A percentile compares a stretch with the other conserved stretches of the same genome.
Conservation (phyloP, 2,113 vertebrate genomes). For the Lagopus leucura region DNA sequence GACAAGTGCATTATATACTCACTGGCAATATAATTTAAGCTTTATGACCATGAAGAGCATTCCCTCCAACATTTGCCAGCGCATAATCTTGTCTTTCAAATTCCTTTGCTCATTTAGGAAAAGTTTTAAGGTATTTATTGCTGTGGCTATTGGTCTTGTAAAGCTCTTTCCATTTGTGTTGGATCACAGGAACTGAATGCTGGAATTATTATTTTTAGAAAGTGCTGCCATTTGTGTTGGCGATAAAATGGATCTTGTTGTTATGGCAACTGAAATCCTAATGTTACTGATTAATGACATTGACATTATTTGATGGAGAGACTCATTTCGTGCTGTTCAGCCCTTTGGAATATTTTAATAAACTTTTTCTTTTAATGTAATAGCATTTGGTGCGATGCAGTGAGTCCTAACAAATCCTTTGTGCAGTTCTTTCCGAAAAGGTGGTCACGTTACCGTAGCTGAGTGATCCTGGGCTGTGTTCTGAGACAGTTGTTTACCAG, state of each 20-base stretch:
- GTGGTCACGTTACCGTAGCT: neutral
- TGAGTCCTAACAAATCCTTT: neutral
- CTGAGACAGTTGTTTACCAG: neutral
- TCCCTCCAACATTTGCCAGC: neutral
- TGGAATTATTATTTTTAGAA: slow-evolving; percentile 70
- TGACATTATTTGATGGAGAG: slow-evolving; percentile 64
- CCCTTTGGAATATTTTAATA: slow-evolving; percentile 55
- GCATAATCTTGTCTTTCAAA: slow-evolving; percentile 20
- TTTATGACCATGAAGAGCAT: neutral
- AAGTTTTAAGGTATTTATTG: neutral
- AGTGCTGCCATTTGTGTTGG: slow-evolving; percentile 65
- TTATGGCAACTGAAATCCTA: slow-evolving; percentile 73
- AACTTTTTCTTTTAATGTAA: slow-evolving; percentile 30
- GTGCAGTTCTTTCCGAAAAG: neutral
- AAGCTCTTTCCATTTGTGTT: slow-evolving; percentile 34
- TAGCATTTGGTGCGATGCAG: neutral
- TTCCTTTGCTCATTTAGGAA: neutral
- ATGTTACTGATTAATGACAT: slow-evolving; percentile 71
- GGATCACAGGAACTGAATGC: slow-evolving; percentile 56
- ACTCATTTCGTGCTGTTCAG: slow-evolving; percentile 32
- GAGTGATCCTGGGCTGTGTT: neutral
- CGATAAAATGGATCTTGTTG: slow-evolving; percentile 74
- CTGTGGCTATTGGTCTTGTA: slow-evolving; percentile 12
- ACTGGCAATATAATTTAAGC: neutral
- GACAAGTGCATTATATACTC: neutral